Evolutionary conservation across 1,140 invertebrate genomes (phyloP), one percentile per base, ranked within the genome.

Genomic region (Lerema accius): DNA sequence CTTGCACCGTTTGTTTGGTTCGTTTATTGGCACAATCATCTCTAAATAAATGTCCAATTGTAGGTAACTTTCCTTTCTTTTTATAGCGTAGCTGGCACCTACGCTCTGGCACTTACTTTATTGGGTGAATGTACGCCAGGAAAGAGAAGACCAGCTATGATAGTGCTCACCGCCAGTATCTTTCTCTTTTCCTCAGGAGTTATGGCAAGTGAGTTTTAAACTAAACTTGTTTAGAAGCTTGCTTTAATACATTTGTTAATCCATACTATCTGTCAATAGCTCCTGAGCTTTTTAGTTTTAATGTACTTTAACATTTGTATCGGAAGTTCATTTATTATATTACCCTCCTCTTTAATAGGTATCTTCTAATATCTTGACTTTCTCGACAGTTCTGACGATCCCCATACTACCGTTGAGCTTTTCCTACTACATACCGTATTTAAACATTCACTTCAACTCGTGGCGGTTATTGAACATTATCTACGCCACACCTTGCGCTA

Each of bases 391-490:
- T 5, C 14, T 90, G 6, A 48, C 82, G 0, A 79, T 86, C 17
- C 86, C 86, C 3, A 50, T 89, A 4, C 70, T 90, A 0, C 70
- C 76, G 0, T 67, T 92, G 11, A 81, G 90, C 1, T 93, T 89
- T 67, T 76, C 81, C 0, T 85, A 84, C 87, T 35, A 76, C 73
- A 61, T 88, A 55, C 69, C 87, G 26, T 17, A 77, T 59, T 14
- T 82, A 81, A 51, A 80, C 71, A 77, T 93, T 89, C 28, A 90
- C 66, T 77, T 93, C 87, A 76, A 92, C 87, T 93, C 93, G 46
- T 96, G 95, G 95, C 87, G 95, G 3, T 81, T 95, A 0, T 94
- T 95, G 74, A 80, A 94, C 10, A 80, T 93, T 0, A 68, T 94
- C 0, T 95, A 92, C 67, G 91, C 93, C 0, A 37, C 94, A 0